These are phyloP conservation scores for Bergia sp. DNA, from an alignment of 92 coral and sea anemone species.

Conservation along the genomic window DNA sequence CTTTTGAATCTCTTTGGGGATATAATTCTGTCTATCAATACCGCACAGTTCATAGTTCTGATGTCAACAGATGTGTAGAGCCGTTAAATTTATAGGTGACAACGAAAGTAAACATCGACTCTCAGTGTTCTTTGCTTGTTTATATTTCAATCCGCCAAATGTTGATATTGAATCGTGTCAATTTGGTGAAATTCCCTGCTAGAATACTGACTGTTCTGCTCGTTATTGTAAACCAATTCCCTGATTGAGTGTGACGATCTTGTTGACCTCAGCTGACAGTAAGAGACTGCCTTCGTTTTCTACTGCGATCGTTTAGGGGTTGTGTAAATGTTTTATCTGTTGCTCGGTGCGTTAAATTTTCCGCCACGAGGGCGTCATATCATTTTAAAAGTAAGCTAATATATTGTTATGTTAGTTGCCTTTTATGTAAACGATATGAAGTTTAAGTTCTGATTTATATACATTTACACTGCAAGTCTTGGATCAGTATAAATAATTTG, in stretches of 20 bases:
- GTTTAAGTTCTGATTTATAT: not conserved
- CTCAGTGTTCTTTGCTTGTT: not conserved
- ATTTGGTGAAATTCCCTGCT: not conserved
- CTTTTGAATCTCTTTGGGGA: not conserved
- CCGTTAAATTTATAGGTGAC: not conserved
- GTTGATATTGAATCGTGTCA: not conserved
- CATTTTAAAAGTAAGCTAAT: not conserved
- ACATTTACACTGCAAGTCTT: not conserved
- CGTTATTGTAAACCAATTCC: not conserved
- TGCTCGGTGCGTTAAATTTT: not conserved
- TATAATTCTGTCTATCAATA: not conserved
- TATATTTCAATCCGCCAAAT: constrained; percentile 4
- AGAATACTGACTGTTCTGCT: not conserved
- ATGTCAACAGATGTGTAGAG: not conserved
- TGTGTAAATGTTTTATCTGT: not conserved
- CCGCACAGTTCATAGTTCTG: not conserved
- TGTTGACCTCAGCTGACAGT: not conserved
- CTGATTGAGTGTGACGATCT: too few relatives aligned
- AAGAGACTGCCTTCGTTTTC: not conserved
- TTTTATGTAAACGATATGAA: not conserved
- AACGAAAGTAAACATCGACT: constrained; percentile 7
- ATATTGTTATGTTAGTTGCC: not conserved
- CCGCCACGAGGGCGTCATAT: not conserved
- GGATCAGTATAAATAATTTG: not conserved
- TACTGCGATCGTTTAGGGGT: not conserved